A percentile compares a stretch with the other conserved stretches of the same genome.
These are phyloP conservation scores for Delia radicum DNA, from an alignment of 1,140 invertebrate species.

Conservation along the genomic window DNA sequence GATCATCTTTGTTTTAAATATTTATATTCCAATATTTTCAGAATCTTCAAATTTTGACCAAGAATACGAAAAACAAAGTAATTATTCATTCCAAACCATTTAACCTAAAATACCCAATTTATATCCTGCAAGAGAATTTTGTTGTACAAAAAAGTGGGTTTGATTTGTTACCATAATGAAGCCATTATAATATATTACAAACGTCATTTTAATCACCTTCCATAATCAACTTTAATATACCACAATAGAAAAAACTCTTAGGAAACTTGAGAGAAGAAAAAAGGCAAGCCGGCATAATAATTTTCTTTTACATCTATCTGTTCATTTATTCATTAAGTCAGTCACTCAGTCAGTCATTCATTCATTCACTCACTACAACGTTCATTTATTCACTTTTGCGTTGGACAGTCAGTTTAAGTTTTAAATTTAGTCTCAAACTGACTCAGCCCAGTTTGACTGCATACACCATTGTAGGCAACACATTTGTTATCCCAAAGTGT, in stretches of 20 bases:
- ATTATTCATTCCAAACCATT: no score
- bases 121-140: no score
- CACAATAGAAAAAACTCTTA: background rate
- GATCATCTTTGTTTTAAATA: no score
- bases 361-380: background rate
- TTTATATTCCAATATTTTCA: no score
- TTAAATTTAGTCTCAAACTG: background rate
- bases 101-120: no score
- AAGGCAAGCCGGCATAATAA: background rate
- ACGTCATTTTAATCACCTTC: constrained; percentile 3
- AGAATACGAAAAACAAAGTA: no score
- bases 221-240: background rate
- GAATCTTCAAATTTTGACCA: no score
- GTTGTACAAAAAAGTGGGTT: constrained; percentile 1
- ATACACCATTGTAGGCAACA: background rate
- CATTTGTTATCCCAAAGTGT: background rate
- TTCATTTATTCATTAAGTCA: background rate
- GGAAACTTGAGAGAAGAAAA: background rate
- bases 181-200: constrained; percentile 14
- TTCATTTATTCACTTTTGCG: background rate
- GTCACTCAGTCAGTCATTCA: background rate
- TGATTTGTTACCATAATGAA: constrained; percentile 19
- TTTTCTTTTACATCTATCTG: background rate
- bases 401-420: background rate
- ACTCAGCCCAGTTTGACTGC: background rate